Evolutionary conservation across 2,888 invertebrate genomes (phyloP).

Genomic region (Meloe dianella): DNA sequence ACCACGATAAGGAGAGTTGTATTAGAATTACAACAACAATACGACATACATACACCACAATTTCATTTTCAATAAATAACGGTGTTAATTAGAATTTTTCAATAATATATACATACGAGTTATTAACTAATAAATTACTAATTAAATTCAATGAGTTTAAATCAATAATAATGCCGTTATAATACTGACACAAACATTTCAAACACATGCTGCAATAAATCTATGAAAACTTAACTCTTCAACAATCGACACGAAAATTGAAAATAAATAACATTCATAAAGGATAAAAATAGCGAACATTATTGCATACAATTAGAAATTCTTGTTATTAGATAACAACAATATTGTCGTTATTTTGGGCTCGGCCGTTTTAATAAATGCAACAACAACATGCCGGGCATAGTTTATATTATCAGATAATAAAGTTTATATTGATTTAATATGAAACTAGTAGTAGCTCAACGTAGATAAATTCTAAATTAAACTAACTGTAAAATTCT

Average conservation of each 20-base stretch:
- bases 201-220: conserved; percentile 13
- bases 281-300: conserved; percentile 1
- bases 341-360: conserved; percentile 18
- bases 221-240: conserved; percentile 1
- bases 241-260: background rate
- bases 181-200: conserved; percentile 16
- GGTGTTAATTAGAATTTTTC: background rate
- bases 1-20: no score
- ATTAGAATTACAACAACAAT: background rate
- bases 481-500: background rate
- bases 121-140: background rate
- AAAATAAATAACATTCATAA: background rate
- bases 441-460: background rate
- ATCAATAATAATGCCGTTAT: conserved; percentile 24
- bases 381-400: conserved; percentile 17
- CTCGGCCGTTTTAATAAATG: conserved; percentile 2
- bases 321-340: background rate
- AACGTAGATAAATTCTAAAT: background rate
- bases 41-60: no score
- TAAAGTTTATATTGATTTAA: conserved; percentile 1
- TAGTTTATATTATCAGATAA: conserved; percentile 17
- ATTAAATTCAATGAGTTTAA: conserved; percentile 9
- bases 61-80: no score
- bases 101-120: background rate
- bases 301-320: conserved; percentile 15